Evolutionary conservation across 1,140 invertebrate genomes (phyloP).

Genomic region (Calephelis virginiensis): DNA sequence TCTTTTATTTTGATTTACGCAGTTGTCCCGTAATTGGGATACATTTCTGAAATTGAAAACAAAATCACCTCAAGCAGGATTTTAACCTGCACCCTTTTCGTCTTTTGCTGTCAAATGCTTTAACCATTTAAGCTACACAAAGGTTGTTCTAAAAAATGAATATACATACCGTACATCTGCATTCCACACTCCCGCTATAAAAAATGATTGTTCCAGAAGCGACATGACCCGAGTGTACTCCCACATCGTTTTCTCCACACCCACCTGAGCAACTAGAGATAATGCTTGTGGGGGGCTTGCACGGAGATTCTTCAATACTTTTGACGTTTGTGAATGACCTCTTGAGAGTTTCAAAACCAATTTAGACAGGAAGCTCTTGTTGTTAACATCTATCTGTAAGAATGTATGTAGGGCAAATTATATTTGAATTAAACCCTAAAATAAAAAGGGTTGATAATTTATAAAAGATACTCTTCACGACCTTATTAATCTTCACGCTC

Average conservation of each 20-base stretch:
- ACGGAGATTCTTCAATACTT: slow-evolving; percentile 64
- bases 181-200: slow-evolving; percentile 64
- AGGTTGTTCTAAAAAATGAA: not conserved
- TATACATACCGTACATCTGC: slow-evolving; percentile 54
- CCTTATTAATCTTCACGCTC: too few species aligned
- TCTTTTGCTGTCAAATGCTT: too few species aligned
- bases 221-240: slow-evolving; percentile 71
- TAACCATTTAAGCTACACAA: too few species aligned
- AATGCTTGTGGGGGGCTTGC: slow-evolving; percentile 62
- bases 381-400: slow-evolving; percentile 71
- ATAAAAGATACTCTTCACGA: too few species aligned
- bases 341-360: slow-evolving; percentile 68
- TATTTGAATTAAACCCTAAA: not conserved
- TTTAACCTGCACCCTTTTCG: too few species aligned
- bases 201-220: slow-evolving; percentile 68
- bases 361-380: slow-evolving; percentile 68
- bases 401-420: not conserved
- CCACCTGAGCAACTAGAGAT: slow-evolving; percentile 67
- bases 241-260: slow-evolving; percentile 69
- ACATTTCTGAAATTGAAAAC: too few species aligned
- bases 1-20: too few species aligned
- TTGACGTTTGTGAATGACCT: slow-evolving; percentile 64
- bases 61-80: too few species aligned
- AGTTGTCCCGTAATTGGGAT: too few species aligned
- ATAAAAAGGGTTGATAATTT: too few species aligned